phyloP scores from a whole-genome alignment of 1,140 invertebrate species.

The Bombus breviceps region DNA sequence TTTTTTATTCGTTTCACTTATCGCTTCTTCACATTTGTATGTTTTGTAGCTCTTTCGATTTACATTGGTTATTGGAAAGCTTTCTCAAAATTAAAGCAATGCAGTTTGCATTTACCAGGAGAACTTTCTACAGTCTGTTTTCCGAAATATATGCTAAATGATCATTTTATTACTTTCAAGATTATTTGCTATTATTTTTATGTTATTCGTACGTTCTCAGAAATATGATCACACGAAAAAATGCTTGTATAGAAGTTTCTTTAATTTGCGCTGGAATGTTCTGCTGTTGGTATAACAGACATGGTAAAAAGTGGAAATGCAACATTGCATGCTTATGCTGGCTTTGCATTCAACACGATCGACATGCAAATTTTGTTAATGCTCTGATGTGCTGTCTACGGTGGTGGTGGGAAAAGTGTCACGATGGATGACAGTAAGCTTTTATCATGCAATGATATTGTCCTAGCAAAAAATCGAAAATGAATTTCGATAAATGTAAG shows the following conservation, averaged over 20 bases:
- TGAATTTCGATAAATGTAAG: neutral
- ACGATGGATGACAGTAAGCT: constrained; percentile 55
- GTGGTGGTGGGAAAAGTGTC: constrained; percentile 73
- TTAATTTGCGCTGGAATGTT: constrained; percentile 34
- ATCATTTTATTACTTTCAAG: neutral
- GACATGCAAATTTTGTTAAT: constrained; percentile 50
- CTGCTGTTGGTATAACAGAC: constrained; percentile 17
- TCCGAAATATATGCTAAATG: neutral
- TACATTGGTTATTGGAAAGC: neutral
- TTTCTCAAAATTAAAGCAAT: neutral
- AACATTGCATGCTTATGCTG: constrained; percentile 57
- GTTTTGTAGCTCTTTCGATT: constrained; percentile 22
- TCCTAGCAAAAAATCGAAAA: neutral
- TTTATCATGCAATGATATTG: constrained; percentile 19
- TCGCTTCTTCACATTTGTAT: constrained; percentile 50
- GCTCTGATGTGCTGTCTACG: constrained; percentile 67
- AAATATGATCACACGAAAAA: neutral
- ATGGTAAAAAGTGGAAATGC: constrained; percentile 14
- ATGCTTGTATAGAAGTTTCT: constrained; percentile 1
- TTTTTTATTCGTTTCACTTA: constrained; percentile 34
- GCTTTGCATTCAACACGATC: constrained; percentile 58
- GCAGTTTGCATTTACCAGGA: constrained; percentile 23
- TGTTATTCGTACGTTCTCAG: constrained; percentile 1
- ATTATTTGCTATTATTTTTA: neutral
- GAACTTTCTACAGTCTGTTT: constrained; percentile 43